These are phyloP conservation scores for Polylopha cassiicola DNA, from an alignment of 2,888 invertebrate genomes.

Conservation along the genomic window DNA sequence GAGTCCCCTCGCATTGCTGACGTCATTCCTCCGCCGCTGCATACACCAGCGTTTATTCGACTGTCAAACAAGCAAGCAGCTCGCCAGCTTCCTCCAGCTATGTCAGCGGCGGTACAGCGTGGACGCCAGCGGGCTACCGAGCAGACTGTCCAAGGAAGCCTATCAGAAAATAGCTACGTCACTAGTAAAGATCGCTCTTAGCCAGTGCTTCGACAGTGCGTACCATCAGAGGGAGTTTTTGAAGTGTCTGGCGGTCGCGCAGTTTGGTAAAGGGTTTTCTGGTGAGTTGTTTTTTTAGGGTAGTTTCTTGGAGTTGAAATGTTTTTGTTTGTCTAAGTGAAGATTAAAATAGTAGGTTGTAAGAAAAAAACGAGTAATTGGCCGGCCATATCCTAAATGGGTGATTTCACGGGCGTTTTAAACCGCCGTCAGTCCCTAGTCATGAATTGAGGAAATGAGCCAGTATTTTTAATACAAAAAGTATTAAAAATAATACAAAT, in stretches of 20 bases:
- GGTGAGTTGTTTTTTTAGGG: constrained; percentile 39
- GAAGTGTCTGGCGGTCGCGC: constrained; percentile 72
- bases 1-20: constrained; percentile 78
- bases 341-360: too few relatives aligned
- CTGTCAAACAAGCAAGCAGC: constrained; percentile 51
- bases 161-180: constrained; percentile 77
- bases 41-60: constrained; percentile 66
- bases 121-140: constrained; percentile 45
- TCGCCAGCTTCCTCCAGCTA: constrained; percentile 53
- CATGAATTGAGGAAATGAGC: too few relatives aligned
- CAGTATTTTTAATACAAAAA: too few relatives aligned
- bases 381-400: too few relatives aligned
- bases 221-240: constrained; percentile 81
- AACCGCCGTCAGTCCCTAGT: too few relatives aligned
- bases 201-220: constrained; percentile 79
- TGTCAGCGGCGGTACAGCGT: constrained; percentile 61
- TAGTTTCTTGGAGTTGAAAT: too few relatives aligned
- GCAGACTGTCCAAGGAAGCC: constrained; percentile 68
- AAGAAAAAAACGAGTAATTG: too few relatives aligned
- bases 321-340: too few relatives aligned
- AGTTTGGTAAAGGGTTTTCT: constrained; percentile 75
- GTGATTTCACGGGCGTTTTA: too few relatives aligned
- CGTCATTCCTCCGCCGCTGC: constrained; percentile 77
- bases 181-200: constrained; percentile 78
- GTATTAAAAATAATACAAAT: too few relatives aligned